phyloP scores from a whole-genome alignment of 2,797 vertebrate species.

The Macrochelys suwanniensis region DNA sequence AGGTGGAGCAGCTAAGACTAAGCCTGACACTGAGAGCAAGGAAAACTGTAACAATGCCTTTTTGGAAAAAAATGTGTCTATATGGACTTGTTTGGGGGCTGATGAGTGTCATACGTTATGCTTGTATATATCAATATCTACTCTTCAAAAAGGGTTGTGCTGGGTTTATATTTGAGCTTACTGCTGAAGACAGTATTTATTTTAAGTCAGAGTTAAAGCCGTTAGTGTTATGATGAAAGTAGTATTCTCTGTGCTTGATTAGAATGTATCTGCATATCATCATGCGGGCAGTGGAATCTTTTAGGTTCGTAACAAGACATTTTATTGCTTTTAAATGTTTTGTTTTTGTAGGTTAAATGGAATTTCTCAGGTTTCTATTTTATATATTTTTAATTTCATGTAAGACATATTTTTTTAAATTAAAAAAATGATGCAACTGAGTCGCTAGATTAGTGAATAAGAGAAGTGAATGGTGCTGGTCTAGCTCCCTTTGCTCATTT shows the following conservation, averaged over 20 bases:
- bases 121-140: rapidly evolving
- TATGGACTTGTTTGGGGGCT: not conserved
- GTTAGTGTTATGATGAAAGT: not conserved
- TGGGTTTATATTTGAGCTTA: not conserved
- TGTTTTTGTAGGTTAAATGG: not conserved
- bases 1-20: constrained; percentile 61
- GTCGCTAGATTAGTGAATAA: not conserved
- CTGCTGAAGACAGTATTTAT: not conserved
- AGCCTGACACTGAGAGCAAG: not conserved
- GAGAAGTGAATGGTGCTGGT: not conserved
- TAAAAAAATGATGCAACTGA: not conserved
- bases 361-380: not conserved
- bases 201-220: not conserved
- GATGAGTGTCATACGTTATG: not conserved
- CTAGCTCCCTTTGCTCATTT: not conserved
- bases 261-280: not conserved
- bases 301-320: rapidly evolving
- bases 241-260: not conserved
- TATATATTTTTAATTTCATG: not conserved
- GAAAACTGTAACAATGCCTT: not conserved
- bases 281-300: not conserved
- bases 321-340: not conserved
- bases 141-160: not conserved
- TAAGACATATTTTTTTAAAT: not conserved
- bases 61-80: rapidly evolving